Base-by-base conservation (phyloP, 2,888 invertebrate genomes). In the Caenorhabditis becei region DNA sequence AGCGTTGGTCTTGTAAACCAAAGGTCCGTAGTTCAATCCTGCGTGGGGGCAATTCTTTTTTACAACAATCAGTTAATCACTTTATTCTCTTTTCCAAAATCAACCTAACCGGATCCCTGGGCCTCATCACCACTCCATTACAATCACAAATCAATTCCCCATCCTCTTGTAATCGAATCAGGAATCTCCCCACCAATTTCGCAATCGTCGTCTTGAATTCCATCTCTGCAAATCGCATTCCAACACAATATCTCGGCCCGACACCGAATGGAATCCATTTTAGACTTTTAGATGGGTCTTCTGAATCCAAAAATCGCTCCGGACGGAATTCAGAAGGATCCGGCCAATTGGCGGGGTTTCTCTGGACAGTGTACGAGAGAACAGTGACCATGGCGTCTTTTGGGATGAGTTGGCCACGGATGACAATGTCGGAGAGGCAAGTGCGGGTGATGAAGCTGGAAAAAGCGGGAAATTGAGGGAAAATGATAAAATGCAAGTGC, bases 221-320 rank as follows among this genome's bases (percentile, higher is more conserved):
- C 85, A 88, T 87, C 47, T 88, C 89, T 11, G 89, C 89, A 56
- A 90, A 89, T 41, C 89, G 44, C 86, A 86, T 85, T 51, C 89
- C 89, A 26, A 87, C 87, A 78, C 89, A 89, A 74, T 85, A 87
- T 10, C 89, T 51, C 2, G 89, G 89, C 53, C 89, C 89, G 2
- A 85, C 66, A 10, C 89, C 89, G 63, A 89, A 89, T 18, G 89
- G 88, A 10, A 90, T 72, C 88, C 89, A 89, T 4, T 85, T 82
- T 26, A 88, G 77, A 2, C 74, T 72, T 5, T 23, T n/a, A 28
- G 26, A 56, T 24, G 77, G 71, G n/a, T 80, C 82, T 32, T 83
- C 66, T 65, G 70, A 74, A 20, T 77, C 70, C 18, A 82, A 35
- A 37, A 84, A 84, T 37, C 83, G 66, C 51, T 88, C 87, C 2